Conservation (phyloP, 2,888 invertebrate genomes). For the Amaurobius ferox region DNA sequence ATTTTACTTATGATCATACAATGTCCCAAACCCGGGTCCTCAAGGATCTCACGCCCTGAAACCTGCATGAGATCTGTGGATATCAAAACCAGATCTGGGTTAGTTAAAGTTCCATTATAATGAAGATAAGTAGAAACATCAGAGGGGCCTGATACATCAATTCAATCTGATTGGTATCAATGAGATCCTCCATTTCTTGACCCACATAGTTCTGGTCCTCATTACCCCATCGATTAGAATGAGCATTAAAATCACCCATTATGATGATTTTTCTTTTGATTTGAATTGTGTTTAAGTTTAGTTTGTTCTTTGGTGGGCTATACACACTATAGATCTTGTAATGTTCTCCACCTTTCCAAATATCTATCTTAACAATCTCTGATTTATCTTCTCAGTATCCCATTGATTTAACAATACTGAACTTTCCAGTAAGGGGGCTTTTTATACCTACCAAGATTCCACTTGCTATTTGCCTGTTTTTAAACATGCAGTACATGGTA, state of each 20-base stretch:
- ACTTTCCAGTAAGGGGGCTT: not conserved
- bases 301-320: not conserved
- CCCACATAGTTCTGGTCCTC: no score
- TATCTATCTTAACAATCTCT: not conserved
- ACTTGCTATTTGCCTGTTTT: no score
- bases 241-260: no score
- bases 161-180: not conserved
- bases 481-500: no score
- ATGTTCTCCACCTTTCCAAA: not conserved
- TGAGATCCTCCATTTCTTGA: not conserved
- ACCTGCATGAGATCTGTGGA: not conserved
- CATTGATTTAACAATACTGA: not conserved
- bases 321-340: not conserved
- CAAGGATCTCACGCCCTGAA: not conserved
- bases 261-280: not conserved
- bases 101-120: slow-evolving; percentile 8
- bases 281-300: not conserved
- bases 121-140: not conserved
- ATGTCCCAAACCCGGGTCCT: slow-evolving; percentile 3
- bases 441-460: not conserved
- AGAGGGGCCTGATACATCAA: not conserved
- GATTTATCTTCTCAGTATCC: not conserved
- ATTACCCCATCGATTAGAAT: no score
- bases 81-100: not conserved
- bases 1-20: not conserved